Percentiles rank a stretch among this genome's conserved stretches.
These are phyloP conservation scores for Tinea semifulvella DNA, from an alignment of 2,888 invertebrate species.

Conservation along the genomic window DNA sequence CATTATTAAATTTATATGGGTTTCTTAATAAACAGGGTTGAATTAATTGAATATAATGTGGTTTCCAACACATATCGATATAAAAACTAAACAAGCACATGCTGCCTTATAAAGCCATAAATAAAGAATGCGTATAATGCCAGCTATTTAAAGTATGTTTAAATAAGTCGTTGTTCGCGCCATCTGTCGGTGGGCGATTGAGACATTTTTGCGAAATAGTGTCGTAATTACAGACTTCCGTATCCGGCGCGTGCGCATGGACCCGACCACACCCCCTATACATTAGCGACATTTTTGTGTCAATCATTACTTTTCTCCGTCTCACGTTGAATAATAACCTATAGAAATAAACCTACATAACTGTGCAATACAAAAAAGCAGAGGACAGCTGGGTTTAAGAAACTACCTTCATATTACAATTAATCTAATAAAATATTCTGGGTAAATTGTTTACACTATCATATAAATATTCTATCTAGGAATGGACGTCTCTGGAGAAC, in stretches of 20 bases:
- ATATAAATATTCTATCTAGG: too few relatives aligned
- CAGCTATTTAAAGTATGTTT: constrained; percentile 48
- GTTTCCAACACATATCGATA: background rate
- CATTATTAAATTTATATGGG: too few relatives aligned
- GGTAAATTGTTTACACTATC: too few relatives aligned
- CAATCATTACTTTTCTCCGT: background rate
- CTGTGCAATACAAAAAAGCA: too few relatives aligned
- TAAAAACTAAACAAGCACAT: background rate
- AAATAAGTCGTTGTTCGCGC: constrained; percentile 44
- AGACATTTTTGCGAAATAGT: constrained; percentile 63
- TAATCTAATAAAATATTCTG: too few relatives aligned
- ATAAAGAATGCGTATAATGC: constrained; percentile 16
- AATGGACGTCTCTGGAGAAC: too few relatives aligned
- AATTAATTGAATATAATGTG: too few relatives aligned
- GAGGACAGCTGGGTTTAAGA: too few relatives aligned
- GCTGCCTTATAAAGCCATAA: background rate
- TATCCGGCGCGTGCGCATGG: constrained; percentile 58
- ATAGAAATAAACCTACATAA: too few relatives aligned
- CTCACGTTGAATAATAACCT: too few relatives aligned
- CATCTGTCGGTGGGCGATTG: constrained; percentile 55
- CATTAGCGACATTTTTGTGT: constrained; percentile 3
- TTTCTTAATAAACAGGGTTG: too few relatives aligned
- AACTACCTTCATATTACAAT: too few relatives aligned
- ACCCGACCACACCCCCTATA: constrained; percentile 35
- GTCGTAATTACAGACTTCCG: constrained; percentile 59